Evolutionary conservation across 1,140 invertebrate genomes (phyloP), one percentile per base, ranked within the genome.

Genomic region (Drosophila arawakana): DNA sequence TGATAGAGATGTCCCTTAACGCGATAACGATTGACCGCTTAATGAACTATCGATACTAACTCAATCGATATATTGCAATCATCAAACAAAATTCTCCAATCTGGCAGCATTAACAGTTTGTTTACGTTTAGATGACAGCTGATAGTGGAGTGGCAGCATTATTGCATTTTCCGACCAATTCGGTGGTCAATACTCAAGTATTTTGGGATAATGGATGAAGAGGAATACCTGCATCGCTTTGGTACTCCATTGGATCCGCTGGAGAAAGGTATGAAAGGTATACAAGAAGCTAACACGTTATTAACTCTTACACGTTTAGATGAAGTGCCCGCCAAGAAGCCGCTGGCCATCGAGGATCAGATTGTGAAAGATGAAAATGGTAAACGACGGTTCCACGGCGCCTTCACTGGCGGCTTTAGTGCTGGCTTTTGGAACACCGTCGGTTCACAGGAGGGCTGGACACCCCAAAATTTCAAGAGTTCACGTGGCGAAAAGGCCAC

Each of bases 351-450:
- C 52, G 96, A 97, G 93, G 98, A 99, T 85, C 97, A 99, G 93
- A 95, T 96, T 82, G 98, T 97, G 0, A 96, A 95, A 55, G 99
- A 99, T 93, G 96, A 96, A 54, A 95, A 97, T 93, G 98, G 98
- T 1, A 94, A 97, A 78, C 93, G 97, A 30, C 93, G 99, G 80
- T 99, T 99, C 93, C 99, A 99, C 94, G 99, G 99, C 41, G 99
- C 99, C 0, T 99, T 99, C 92, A 99, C 98, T 6, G 99, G 99
- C 2, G 99, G 99, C 3, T 99, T 99, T 91, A 98, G 98, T 47
- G 99, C 99, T 34, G 99, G 99, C 1, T 99, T 97, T 92, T 99
- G 97, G 88, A 99, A 99, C 91, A 97, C 98, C 7, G 99, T 99
- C 55, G 99, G 98, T 0, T 96, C 98, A 0, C 95, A 97, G 73